A percentile compares a stretch with the other conserved stretches of the same genome.
Conservation (phyloP, 2,797 vertebrate species). For the Pangasius djambal region DNA sequence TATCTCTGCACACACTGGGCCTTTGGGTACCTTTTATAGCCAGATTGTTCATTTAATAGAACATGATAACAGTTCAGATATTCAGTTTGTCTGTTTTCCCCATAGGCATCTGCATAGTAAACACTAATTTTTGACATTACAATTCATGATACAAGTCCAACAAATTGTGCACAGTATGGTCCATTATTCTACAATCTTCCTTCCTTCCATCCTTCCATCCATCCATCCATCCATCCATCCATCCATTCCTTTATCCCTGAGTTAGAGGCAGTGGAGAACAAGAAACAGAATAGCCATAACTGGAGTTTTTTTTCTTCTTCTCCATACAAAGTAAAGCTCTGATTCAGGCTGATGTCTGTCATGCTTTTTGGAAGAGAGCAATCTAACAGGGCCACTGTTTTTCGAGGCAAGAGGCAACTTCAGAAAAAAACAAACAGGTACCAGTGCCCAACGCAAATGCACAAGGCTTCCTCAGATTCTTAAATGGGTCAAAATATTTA, state of each 20-base stretch:
- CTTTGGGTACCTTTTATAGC: constrained; percentile 70
- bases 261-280: constrained; percentile 30
- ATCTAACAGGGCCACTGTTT: background rate
- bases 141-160: background rate
- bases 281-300: constrained; percentile 20
- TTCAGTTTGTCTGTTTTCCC: background rate
- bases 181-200: background rate
- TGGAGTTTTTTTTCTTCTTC: constrained; percentile 5
- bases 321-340: constrained; percentile 22
- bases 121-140: background rate
- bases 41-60: background rate
- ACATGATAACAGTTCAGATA: constrained; percentile 1
- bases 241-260: background rate
- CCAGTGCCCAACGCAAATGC: background rate
- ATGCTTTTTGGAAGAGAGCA: constrained; percentile 7
- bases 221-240: too few species aligned
- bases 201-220: background rate
- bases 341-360: constrained; percentile 25
- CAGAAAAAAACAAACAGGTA: background rate
- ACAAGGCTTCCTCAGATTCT: background rate
- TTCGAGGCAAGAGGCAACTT: constrained; percentile 27
- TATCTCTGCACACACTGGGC: constrained; percentile 61
- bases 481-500: background rate
- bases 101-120: background rate
- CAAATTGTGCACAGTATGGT: background rate